Evolutionary conservation across 2,797 vertebrate species (phyloP), one percentile per base, ranked within the genome.

Genomic region (Eremophila alpestris): DNA sequence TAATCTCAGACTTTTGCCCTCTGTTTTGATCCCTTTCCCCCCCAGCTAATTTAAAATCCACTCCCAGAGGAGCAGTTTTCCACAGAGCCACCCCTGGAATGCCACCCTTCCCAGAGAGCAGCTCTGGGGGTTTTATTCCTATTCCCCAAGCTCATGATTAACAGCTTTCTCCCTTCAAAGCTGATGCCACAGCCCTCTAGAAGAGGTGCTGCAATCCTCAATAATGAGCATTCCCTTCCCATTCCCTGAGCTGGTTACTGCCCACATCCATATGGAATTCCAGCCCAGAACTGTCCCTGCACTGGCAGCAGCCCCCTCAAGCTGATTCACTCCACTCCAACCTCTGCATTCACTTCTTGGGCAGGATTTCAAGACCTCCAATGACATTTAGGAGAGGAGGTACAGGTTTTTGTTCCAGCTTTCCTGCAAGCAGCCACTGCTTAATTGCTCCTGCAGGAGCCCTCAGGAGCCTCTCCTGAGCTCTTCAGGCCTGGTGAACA

Each of bases 301-400:
- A 16, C 41, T 41, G 63, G n/a, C 56, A n/a, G 51, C 26, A 80
- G 63, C 45, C 58, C 71, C 49, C 54, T 64, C 79, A 49, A 49
- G 55, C 62, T 12, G 10, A 73, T 29, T 38, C 65, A 52, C 70
- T 32, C 3, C 0, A 81, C 48, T 32, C 90, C 89, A 82, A 77
- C 16, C 74, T 62, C 76, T 41, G 56, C 64, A 32, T 65, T 51
- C 58, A n/a, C 83, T 76, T 65, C 67, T 11, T 24, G 70, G 83
- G 91, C 86, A 94, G 40, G 83, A 54, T 81, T 87, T 93, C 83
- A 89, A 93, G 88, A 90, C 78, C 92, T 89, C 83, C 90, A 95
- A 90, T 84, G 92, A 91, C 93, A 89, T 84, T 94, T 86, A 93
- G 77, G 48, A 93, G 27, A 88, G 2, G 13, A 92, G 70, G 82